A percentile compares a stretch with the other conserved stretches of the same genome.
These are phyloP conservation scores for Scaptomyza tumidula DNA, from an alignment of 2,888 invertebrate genomes.

Conservation along the genomic window DNA sequence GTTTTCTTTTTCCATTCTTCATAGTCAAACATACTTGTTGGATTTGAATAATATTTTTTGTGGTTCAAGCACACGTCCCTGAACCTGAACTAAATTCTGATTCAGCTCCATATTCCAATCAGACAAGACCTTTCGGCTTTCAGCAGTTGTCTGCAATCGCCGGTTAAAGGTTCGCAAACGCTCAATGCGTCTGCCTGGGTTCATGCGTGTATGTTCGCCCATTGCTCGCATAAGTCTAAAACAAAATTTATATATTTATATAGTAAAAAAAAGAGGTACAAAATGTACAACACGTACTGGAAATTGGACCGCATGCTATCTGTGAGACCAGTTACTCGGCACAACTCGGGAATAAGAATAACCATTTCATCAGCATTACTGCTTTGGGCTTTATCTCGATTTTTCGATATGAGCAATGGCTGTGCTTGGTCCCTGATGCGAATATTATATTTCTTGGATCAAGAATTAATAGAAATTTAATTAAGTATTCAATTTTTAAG, in stretches of 20 bases:
- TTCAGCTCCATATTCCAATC: conserved; percentile 91
- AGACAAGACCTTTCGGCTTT: conserved; percentile 87
- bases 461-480: not conserved
- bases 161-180: conserved; percentile 89
- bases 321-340: conserved; percentile 92
- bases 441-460: conserved; percentile 88
- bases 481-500: not conserved
- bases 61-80: conserved; percentile 88
- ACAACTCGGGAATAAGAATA: conserved; percentile 93
- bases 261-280: not conserved
- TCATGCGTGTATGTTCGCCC: conserved; percentile 91
- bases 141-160: conserved; percentile 86
- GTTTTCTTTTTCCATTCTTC: not conserved
- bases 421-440: conserved; percentile 88
- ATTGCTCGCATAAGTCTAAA: conserved; percentile 88
- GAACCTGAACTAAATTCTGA: conserved; percentile 87
- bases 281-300: conserved; percentile 85
- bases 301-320: conserved; percentile 89
- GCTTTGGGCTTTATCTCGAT: conserved; percentile 88
- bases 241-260: not conserved
- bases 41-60: conserved; percentile 87
- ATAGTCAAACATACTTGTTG: conserved; percentile 62
- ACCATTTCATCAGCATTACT: conserved; percentile 88
- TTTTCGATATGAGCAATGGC: conserved; percentile 91
- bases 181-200: conserved; percentile 88